Percentiles rank a stretch among this genome's conserved stretches.
These are phyloP conservation scores for Steinernema scapterisci DNA, from an alignment of 2,888 invertebrate genomes.

Conservation along the genomic window DNA sequence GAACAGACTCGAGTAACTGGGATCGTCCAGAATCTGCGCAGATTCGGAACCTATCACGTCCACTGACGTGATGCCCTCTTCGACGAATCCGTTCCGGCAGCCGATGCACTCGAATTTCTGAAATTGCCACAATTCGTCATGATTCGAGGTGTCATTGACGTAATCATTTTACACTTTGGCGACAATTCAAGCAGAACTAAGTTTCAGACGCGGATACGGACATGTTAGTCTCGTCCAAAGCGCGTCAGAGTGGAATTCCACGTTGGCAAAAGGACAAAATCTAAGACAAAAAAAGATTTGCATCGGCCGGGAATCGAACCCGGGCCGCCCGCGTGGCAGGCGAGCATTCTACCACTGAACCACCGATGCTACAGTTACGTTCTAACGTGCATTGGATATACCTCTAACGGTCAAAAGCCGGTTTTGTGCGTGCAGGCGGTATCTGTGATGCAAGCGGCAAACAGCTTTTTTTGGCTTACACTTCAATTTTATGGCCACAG, in stretches of 20 bases:
- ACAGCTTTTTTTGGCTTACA: too few relatives aligned
- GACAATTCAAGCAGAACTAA: not conserved
- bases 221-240: too few relatives aligned
- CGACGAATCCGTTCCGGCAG: slow-evolving; percentile 12
- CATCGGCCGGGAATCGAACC: slow-evolving; percentile 65
- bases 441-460: too few relatives aligned
- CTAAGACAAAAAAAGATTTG: slow-evolving; percentile 69
- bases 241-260: too few relatives aligned
- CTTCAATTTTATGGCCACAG: too few relatives aligned
- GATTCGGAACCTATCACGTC: slow-evolving; percentile 2
- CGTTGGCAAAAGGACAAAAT: too few relatives aligned
- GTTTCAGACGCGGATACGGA: too few relatives aligned
- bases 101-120: slow-evolving; percentile 14
- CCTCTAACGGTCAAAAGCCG: too few relatives aligned
- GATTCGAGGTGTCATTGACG: not conserved
- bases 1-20: slow-evolving; percentile 10
- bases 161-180: not conserved
- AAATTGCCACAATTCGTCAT: not conserved
- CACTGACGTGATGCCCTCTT: not conserved
- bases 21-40: slow-evolving; percentile 16
- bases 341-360: slow-evolving; percentile 66
- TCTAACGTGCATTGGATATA: too few relatives aligned
- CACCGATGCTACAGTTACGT: slow-evolving; percentile 49
- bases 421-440: too few relatives aligned
- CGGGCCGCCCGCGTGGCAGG: slow-evolving; percentile 65